These are phyloP conservation scores for Nothura maculosa DNA, from an alignment of 2,797 vertebrate genomes.

Conservation along the genomic window DNA sequence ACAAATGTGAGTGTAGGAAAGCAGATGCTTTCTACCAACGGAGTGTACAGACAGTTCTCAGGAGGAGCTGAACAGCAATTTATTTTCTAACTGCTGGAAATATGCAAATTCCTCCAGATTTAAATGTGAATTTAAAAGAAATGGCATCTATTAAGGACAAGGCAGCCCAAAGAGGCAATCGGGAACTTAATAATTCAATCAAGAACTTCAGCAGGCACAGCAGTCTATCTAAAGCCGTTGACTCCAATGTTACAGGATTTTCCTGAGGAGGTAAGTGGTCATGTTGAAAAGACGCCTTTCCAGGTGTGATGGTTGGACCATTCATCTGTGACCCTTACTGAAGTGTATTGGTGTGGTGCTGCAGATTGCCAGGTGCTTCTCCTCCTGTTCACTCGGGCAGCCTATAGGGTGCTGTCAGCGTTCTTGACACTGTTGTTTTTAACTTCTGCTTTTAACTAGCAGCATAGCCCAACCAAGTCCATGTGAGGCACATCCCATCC, in stretches of 20 bases:
- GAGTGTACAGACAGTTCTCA: conserved; percentile 71
- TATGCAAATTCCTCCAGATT: conserved; percentile 74
- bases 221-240: conserved; percentile 27
- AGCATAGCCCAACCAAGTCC: not conserved
- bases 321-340: not conserved
- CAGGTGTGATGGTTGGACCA: not conserved
- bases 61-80: conserved; percentile 72
- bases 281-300: not conserved
- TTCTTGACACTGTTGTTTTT: not conserved
- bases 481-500: not conserved
- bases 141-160: conserved; percentile 51
- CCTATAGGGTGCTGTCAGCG: not conserved
- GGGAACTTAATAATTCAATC: conserved; percentile 57
- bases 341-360: not conserved
- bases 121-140: conserved; percentile 73
- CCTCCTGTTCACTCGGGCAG: not conserved
- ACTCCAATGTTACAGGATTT: conserved; percentile 39
- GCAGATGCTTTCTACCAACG: conserved; percentile 78
- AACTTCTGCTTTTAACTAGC: not conserved
- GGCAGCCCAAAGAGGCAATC: conserved; percentile 24
- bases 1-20: conserved; percentile 75
- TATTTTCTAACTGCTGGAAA: conserved; percentile 75
- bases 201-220: conserved; percentile 29
- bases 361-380: not conserved
- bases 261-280: not conserved